Evolutionary conservation across 1,140 invertebrate genomes (phyloP).

Genomic region (Panagrolaimus sp.): DNA sequence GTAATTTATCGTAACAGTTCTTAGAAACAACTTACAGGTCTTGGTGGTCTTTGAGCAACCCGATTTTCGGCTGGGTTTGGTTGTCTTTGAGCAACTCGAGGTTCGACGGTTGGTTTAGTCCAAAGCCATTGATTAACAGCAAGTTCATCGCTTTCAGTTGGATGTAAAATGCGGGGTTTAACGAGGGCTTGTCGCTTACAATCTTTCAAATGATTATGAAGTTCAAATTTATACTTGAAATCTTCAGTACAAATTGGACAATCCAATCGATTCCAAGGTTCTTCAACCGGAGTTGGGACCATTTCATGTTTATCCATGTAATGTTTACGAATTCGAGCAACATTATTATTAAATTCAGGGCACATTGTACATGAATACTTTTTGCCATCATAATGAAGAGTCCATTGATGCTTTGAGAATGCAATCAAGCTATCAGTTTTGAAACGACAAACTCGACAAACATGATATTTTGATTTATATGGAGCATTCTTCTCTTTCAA

Average conservation of each 20-base stretch:
- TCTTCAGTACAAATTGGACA: conserved; percentile 49
- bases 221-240: conserved; percentile 44
- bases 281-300: conserved; percentile 42
- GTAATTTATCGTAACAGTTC: too few species aligned
- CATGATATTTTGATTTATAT: conserved; percentile 46
- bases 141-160: conserved; percentile 33
- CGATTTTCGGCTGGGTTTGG: background rate
- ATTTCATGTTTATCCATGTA: conserved; percentile 53
- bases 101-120: conserved; percentile 43
- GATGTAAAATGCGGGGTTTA: conserved; percentile 28
- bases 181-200: conserved; percentile 29
- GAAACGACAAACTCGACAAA: conserved; percentile 51
- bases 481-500: conserved; percentile 51
- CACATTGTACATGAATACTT: conserved; percentile 51
- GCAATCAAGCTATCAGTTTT: conserved; percentile 44
- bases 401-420: conserved; percentile 45
- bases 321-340: conserved; percentile 48
- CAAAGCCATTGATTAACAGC: conserved; percentile 46
- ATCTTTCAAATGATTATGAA: conserved; percentile 41
- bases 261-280: conserved; percentile 41
- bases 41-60: background rate
- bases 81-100: background rate
- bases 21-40: too few species aligned
- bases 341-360: conserved; percentile 56
- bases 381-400: conserved; percentile 41